Percentiles rank a stretch among this genome's conserved stretches.
Evolutionary conservation across 2,113 vertebrate species (phyloP).

Genomic region (Microtus ochrogaster): DNA sequence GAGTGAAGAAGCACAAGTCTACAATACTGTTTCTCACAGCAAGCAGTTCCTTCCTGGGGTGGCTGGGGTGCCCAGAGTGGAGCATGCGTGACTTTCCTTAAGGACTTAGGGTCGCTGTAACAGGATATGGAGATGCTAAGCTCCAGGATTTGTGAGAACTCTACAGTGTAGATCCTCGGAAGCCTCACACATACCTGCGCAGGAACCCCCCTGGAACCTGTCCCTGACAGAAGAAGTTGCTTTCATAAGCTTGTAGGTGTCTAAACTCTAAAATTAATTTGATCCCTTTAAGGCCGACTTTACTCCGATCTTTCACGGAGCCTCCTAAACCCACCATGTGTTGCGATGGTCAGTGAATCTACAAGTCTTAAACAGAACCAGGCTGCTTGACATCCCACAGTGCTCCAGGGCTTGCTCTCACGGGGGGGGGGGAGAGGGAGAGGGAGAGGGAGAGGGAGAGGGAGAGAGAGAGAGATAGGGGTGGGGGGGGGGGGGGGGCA

Average conservation of each 20-base stretch:
- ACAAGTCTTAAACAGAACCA: neutral
- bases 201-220: neutral
- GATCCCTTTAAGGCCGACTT: neutral
- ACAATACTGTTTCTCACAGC: neutral
- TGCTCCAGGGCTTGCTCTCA: neutral
- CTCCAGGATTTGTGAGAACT: neutral
- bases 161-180: neutral
- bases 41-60: neutral
- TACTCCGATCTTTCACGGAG: neutral
- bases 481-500: no score
- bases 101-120: no score
- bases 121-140: neutral
- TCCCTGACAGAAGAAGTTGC: neutral
- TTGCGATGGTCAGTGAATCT: neutral
- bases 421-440: rapidly evolving
- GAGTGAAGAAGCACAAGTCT: neutral
- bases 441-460: no score
- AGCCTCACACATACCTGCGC: neutral
- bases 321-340: neutral
- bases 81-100: neutral
- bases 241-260: neutral
- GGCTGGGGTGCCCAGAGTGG: neutral
- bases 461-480: no score
- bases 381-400: rapidly evolving
- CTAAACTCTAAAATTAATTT: neutral